These are phyloP conservation scores for Vultur gryphus DNA, from an alignment of 2,797 vertebrate species.

Conservation along the genomic window DNA sequence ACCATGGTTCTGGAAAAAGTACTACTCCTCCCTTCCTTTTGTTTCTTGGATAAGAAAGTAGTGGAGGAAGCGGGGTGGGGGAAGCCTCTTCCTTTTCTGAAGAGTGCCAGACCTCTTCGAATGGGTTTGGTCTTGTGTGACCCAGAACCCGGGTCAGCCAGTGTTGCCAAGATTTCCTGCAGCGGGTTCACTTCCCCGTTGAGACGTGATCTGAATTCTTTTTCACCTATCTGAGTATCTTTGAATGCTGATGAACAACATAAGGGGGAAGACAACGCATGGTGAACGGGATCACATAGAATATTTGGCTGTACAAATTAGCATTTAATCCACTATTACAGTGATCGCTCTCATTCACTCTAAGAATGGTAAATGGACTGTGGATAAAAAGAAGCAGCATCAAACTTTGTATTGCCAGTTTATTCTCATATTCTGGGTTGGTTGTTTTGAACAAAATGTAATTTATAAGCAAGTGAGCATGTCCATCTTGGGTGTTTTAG, in stretches of 20 bases:
- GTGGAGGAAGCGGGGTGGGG: neutral
- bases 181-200: rapidly evolving
- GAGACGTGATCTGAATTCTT: neutral
- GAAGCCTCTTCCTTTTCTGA: neutral
- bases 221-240: neutral
- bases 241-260: neutral
- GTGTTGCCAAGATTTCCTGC: neutral
- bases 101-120: neutral
- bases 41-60: neutral
- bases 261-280: neutral
- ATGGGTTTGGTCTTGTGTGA: neutral
- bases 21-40: neutral
- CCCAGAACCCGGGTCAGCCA: neutral
- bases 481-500: neutral
- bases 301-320: neutral
- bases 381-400: neutral
- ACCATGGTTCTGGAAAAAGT: neutral
- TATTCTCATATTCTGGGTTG: neutral
- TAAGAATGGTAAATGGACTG: neutral
- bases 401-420: neutral
- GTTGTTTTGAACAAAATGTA: neutral
- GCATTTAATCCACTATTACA: neutral
- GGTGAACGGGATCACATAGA: neutral
- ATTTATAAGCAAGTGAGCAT: neutral
- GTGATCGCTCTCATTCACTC: neutral